Conservation (phyloP, 2,888 invertebrate genomes). For the Luperina testacea region DNA sequence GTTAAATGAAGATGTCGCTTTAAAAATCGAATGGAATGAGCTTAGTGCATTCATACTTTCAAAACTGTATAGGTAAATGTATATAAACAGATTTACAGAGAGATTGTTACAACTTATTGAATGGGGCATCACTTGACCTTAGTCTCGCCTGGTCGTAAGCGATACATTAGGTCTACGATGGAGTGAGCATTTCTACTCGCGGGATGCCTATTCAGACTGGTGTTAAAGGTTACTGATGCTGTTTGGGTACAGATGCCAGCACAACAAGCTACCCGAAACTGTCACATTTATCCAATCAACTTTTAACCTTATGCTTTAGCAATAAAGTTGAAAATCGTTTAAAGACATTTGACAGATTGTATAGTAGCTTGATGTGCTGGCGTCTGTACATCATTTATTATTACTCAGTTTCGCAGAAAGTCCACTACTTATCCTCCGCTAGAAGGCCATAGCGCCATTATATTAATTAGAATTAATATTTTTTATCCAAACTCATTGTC, state of each 20-base stretch:
- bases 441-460: conserved; percentile 11
- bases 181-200: neutral
- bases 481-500: conserved; percentile 68
- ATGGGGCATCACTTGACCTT: neutral
- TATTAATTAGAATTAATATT: conserved; percentile 57
- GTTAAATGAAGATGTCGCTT: neutral
- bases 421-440: conserved; percentile 11
- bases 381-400: neutral
- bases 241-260: too few species aligned
- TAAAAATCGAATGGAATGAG: neutral
- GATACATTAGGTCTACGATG: neutral
- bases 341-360: too few species aligned
- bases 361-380: too few species aligned
- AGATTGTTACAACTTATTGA: neutral
- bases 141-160: neutral
- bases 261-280: too few species aligned
- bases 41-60: neutral
- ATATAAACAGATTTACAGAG: neutral
- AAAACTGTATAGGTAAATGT: neutral
- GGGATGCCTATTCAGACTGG: neutral
- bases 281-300: too few species aligned
- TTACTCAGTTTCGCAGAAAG: too few species aligned
- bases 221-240: neutral
- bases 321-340: too few species aligned
- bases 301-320: too few species aligned